Base-by-base conservation (phyloP, 2,113 vertebrate genomes). In the Oncorhynchus mykiss region DNA sequence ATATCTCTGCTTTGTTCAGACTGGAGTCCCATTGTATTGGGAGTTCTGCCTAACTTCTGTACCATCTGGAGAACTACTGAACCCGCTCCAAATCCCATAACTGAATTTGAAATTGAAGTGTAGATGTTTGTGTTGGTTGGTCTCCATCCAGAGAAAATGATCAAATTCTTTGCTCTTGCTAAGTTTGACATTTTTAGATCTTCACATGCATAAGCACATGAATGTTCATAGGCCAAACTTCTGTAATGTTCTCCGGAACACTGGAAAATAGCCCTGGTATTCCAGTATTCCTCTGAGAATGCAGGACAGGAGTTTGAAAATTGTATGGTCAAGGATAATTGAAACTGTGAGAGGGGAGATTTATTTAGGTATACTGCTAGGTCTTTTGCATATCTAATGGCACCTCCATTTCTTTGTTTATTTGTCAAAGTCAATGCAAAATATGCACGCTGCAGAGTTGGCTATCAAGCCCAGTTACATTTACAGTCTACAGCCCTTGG, bases 21-120 rank as follows among this genome's bases (percentile, higher is more conserved):
- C 45, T 69, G n/a, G 71, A 79, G 16, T 2, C 2, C 0, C 57
- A 72, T 78, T 82, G 27, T 74, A 81, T 65, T 77, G 67, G 24
- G 62, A 59, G 73, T 70, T 75, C 16, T 39, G 27, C 39, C 71
- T 31, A 25, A 75, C 65, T 60, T 79, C 54, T 77, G 70, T 24
- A 39, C 72, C 87, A 88, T 89, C 88, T 91, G 89, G 80, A 82
- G 71, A 88, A 84, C 20, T 74, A 79, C 72, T 87, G 74, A 74
- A 16, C 67, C 22, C 45, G 73, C 68, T 62, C 76, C 67, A 81
- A 79, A 76, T 77, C 81, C 45, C 84, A 87, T 85, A 84, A 79
- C 29, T 77, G 75, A 82, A 72, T 66, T 9, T 62, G 74, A 72
- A 68, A 81, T 79, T 70, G 18, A 67, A 79, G 7, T 24, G 13